Percentiles rank a stretch among this genome's conserved stretches.
Evolutionary conservation across 37 sponge, comb jelly and placozoan species (phyloP).

Genomic region (Chondrosia reniformis): DNA sequence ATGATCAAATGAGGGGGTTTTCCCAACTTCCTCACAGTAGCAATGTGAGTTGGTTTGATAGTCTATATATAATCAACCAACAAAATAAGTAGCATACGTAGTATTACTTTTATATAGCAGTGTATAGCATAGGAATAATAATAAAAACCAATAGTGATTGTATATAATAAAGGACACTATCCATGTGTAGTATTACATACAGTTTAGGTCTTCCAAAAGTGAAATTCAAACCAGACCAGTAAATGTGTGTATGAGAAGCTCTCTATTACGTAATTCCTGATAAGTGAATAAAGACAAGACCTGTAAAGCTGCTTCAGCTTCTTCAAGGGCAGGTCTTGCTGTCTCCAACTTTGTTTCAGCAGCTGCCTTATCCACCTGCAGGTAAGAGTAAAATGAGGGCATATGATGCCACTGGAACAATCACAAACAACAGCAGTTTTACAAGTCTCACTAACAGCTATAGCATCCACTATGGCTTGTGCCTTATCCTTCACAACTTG

Average conservation of each 20-base stretch:
- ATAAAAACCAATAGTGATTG: background rate
- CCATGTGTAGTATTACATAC: no score
- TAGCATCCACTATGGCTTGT: slow-evolving; percentile 93
- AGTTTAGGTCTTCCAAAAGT: no score
- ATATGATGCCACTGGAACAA: background rate
- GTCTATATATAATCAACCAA: slow-evolving; percentile 47
- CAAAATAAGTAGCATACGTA: no score
- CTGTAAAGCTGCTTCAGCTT: slow-evolving; percentile 95
- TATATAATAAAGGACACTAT: background rate
- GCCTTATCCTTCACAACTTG: slow-evolving; percentile 99
- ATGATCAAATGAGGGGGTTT: slow-evolving; percentile 99
- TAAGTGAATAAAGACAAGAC: background rate
- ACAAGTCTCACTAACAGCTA: slow-evolving; percentile 28
- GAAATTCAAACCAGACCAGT: background rate
- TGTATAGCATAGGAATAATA: background rate
- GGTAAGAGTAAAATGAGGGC: background rate
- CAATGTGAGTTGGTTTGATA: slow-evolving; percentile 94
- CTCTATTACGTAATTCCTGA: background rate
- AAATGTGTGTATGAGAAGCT: background rate
- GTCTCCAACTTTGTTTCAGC: slow-evolving; percentile 89
- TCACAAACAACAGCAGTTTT: background rate
- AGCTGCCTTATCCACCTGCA: slow-evolving; percentile 76
- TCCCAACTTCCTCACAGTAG: slow-evolving; percentile 94
- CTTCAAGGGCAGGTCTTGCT: slow-evolving; percentile 93
- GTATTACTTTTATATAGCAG: no score